These are phyloP conservation scores for Meriones unguiculatus DNA, from an alignment of 2,113 vertebrate genomes.

Conservation along the genomic window DNA sequence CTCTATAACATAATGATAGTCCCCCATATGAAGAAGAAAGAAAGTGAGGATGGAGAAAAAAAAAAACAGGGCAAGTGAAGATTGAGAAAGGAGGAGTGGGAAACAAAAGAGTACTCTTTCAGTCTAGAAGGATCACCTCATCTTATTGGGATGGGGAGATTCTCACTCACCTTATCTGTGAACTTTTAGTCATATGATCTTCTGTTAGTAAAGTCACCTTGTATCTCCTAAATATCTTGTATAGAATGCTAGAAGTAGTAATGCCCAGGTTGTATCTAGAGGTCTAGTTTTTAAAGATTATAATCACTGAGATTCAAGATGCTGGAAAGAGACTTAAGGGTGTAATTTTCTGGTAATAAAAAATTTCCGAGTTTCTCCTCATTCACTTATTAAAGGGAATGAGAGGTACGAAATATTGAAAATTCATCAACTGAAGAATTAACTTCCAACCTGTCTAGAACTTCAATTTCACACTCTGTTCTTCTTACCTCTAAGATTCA, in stretches of 20 bases:
- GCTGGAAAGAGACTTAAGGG: background rate
- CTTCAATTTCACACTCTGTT: slow-evolving; percentile 72
- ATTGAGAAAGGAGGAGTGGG: background rate
- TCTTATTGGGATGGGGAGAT: background rate
- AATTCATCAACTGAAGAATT: slow-evolving; percentile 57
- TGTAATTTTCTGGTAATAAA: background rate
- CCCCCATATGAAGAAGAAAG: background rate
- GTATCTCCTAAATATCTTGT: background rate
- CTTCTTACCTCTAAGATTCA: slow-evolving; percentile 63
- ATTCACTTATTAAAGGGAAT: slow-evolving; percentile 14
- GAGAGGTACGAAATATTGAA: slow-evolving; percentile 3
- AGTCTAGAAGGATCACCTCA: background rate
- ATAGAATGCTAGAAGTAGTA: background rate
- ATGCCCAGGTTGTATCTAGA: background rate
- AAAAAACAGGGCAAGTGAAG: no score
- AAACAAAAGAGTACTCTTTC: background rate
- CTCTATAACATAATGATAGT: background rate
- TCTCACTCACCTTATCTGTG: background rate
- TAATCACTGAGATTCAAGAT: background rate
- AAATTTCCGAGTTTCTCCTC: slow-evolving; percentile 47
- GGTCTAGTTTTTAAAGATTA: slow-evolving; percentile 19
- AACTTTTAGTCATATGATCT: background rate
- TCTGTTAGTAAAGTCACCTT: background rate
- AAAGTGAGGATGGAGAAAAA: background rate
- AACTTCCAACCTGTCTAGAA: slow-evolving; percentile 48